Base-by-base conservation (phyloP, 2,888 invertebrate species). In the Morpho achilles region DNA sequence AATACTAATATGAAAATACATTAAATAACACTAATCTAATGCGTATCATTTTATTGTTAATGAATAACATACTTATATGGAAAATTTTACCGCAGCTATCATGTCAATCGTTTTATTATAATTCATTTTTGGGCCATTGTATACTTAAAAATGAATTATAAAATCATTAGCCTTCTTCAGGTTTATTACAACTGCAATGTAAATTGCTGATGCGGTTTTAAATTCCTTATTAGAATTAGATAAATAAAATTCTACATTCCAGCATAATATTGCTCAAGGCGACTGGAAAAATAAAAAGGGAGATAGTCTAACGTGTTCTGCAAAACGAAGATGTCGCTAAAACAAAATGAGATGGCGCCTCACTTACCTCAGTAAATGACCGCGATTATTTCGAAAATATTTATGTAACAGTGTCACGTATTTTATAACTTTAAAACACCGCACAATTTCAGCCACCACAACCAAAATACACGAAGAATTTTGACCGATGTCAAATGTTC, bases 401-500 rank as follows among this genome's bases (percentile, higher is more conserved):
- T 58, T 55, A 61, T 51, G 48, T 45, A 61, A 51, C 51, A 51
- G 47, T 59, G 50, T 59, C 61, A 65, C 63, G 59, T 56, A 56
- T 58, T 53, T 53, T 55, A 57, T 40, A 53, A 48, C 39, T 54
- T 61, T 55, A 57, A 59, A 67, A 64, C 69, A 65, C 68, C 63
- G 58, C 68, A 71, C 67, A 66, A 63, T 56, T 64, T 61, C 49
- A 42, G 48, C 23, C 57, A 61, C 56, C 50, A 51, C 52, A 47
- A 51, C n/a, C 43, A 52, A 51, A 57, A 39, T 56, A 57, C 61
- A 67, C 69, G 54, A 54, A 54, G 63, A 73, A 70, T 71, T 74
- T 76, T 80, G 81, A 78, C 78, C 71, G 64, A 60, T 74, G 80
- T 75, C 80, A 79, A 75, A 72, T 56, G 63, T 67, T 71, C 70